Evolutionary conservation across 2,888 invertebrate species (phyloP), one percentile per base, ranked within the genome.

Genomic region (Antheraea assamensis): DNA sequence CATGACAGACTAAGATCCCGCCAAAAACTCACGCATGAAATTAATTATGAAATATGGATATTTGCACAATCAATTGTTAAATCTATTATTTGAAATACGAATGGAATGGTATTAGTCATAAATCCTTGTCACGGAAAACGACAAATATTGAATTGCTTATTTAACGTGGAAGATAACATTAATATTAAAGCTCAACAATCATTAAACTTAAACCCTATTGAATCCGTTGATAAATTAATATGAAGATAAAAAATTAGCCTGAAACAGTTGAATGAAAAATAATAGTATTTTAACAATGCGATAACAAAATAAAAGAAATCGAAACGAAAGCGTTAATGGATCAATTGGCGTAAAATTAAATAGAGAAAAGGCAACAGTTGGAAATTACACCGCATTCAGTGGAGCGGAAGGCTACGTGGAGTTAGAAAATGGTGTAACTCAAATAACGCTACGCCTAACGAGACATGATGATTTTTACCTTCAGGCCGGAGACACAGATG

Each of bases 311-410:
- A 61, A 77, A 75, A 75, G 71, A 74, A 78, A 76, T 78, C 64
- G 64, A 76, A 77, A 78, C 74, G 81, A 86, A 86, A 86, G 81
- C 80, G 78, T 77, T 76, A 79, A 82, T 77, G 71, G 77, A 81
- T 77, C 76, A 82, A 82, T 81, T 79, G 76, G 76, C 78, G 76
- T 76, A 81, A 82, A 78, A 80, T 76, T 77, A 82, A 79, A 78
- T 76, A 76, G 76, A 76, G 78, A 81, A 83, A 84, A 80, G 76
- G 76, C 74, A 78, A 77, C 78, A 81, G 74, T 82, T 81, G 78
- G 78, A 78, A 81, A 82, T 77, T 79, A 74, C 64, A 76, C 77
- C 77, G 75, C 75, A 83, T 78, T 83, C 84, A 88, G 77, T 82
- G 81, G 81, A 87, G 84, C 85, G 83, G 78, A 80, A 79, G 77